phyloP scores from a whole-genome alignment of 2,113 vertebrate species.

The Phasianus colchicus region DNA sequence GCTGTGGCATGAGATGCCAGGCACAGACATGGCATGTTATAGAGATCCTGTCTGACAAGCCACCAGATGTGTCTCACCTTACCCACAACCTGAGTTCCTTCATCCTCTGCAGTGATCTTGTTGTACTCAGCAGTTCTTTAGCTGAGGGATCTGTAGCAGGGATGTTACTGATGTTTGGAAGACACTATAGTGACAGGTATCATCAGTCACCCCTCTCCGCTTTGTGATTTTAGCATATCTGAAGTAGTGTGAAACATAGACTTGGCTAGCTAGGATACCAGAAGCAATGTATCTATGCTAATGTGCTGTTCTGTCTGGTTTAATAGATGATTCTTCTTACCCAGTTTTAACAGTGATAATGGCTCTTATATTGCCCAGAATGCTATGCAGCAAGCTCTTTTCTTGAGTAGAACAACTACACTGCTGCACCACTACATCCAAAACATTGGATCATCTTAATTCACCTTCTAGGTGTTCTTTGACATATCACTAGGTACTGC shows the following conservation, averaged over 20 bases:
- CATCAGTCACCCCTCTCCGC: neutral
- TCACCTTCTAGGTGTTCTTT: neutral
- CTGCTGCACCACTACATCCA: neutral
- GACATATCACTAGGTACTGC: neutral
- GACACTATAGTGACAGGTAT: neutral
- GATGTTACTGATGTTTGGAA: neutral
- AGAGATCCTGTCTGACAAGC: neutral
- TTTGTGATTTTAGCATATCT: neutral
- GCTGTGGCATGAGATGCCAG: neutral
- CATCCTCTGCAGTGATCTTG: neutral
- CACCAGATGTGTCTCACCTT: neutral
- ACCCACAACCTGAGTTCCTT: neutral
- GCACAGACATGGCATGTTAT: neutral
- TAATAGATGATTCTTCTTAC: neutral
- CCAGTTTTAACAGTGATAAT: neutral
- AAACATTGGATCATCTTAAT: neutral
- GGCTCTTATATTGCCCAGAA: neutral
- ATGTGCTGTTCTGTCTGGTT: neutral
- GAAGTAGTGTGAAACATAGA: accelerated
- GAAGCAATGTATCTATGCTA: neutral
- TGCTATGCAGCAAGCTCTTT: neutral
- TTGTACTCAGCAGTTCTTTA: neutral
- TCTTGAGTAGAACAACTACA: neutral
- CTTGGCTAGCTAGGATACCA: neutral
- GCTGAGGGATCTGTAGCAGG: neutral